Evolutionary conservation across 2,113 vertebrate species (phyloP), one percentile per base, ranked within the genome.

Genomic region (Cromileptes altivelis): DNA sequence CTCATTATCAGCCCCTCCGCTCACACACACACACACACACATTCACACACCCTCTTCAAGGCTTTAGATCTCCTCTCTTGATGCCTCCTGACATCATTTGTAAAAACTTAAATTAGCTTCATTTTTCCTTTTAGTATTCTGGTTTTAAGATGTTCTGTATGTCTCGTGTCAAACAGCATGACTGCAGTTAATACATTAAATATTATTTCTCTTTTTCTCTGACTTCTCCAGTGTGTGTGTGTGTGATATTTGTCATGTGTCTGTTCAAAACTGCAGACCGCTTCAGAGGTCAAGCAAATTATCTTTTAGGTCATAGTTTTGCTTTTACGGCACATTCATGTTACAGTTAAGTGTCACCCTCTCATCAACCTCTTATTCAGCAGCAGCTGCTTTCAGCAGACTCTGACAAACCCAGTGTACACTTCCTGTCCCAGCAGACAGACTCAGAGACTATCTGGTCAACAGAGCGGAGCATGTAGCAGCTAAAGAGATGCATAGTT

Each of bases 101-200:
- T 56, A 67, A 40, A 77, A 78, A 37, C 14, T 0, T 53, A n/a
- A 25, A 40, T 30, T 23, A 64, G 45, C 33, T 67, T 78, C 3
- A 18, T 52, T 63, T 30, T 77, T 76, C 3, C 64, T 23, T 61
- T 18, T 45, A 55, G 0, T 53, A n/a, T 67, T 57, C 11, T 71
- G 50, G 4, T 68, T 80, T 71, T 30, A 15, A 69, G 33, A 33
- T 0, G 55, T 82, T 37, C 0, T 27, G 7, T 81, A 4, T 76
- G 55, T 30, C 1, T 52, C 1, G 12, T 80, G 17, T 70, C 50
- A 62, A 15, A 64, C 1, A 71, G 17, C 65, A 78, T 47, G 57
- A 68, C 61, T 47, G 8, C 21, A 0, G 30, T 40, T 77, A 13
- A 47, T 56, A 65, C 33, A 87, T 83, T 82, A 79, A 82, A 74